Base-by-base conservation (phyloP, 2,797 vertebrate genomes). In the Atherinosoma microstoma region DNA sequence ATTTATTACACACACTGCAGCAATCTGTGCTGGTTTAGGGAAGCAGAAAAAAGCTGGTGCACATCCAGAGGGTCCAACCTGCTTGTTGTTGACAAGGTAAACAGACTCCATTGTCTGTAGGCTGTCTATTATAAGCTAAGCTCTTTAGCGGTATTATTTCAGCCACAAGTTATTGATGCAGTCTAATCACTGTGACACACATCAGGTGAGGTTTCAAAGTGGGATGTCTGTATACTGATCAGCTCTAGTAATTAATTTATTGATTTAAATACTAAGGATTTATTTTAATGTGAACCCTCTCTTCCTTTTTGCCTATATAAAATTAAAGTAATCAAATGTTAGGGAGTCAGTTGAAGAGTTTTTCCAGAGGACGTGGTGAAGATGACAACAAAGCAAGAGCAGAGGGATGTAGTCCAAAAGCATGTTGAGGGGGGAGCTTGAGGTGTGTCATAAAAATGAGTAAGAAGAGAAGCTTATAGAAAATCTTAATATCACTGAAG, bases 371-470 rank as follows among this genome's bases (percentile, higher is more conserved):
- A 72, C 78, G 56, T n/a, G 82, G 36, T 3, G 79, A 89, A 29
- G 86, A 86, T 1, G 3, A 58, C 0, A 63, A 61, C 29, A 65
- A 83, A 58, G 79, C 84, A 22, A 66, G 30, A 18, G 7, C 61
- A 57, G 90, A 90, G 0, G 91, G 83, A 93, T 75, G 91, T 80
- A 87, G 71, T 93, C 93, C 76, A 89, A 87, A 36, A 81, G 91
- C 64, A 80, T 93, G 92, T 82, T 85, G 69, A 80, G 70, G 0
- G 92, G 95, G 79, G 94, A 96, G 89, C 94, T 94, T 56, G 94
- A 95, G 75, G 93, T 94, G 83, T 93, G 94, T 77, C 95, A 72
- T 94, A 95, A 76, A 95, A 95, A 94, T 95, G 87, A 95, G 95
- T 92, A 64, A 35, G 49, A 54, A 60, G 10, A 58, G 8, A 54